These are phyloP conservation scores for Hucho hucho DNA, from an alignment of 2,113 vertebrate genomes.

Conservation along the genomic window DNA sequence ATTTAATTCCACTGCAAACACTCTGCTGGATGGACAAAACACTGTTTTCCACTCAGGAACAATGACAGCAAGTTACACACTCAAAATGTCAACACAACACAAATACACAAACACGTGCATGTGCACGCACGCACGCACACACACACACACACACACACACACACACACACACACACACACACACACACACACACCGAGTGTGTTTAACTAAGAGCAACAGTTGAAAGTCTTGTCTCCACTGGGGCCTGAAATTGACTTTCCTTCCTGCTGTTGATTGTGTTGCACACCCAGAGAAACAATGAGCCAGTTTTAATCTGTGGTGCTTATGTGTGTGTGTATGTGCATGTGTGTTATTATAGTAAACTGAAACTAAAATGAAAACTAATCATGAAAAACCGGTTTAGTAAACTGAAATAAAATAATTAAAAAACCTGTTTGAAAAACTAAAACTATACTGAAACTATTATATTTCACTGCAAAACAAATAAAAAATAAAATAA, in stretches of 20 bases:
- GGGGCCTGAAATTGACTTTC: conserved; percentile 67
- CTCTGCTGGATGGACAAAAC: not conserved
- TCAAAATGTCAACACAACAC: not conserved
- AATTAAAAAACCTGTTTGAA: no score
- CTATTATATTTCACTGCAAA: no score
- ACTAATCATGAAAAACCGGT: no score
- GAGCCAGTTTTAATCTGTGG: conserved; percentile 6
- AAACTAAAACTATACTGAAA: not conserved
- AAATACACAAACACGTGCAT: conserved; percentile 8
- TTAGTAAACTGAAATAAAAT: no score
- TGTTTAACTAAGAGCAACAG: conserved; percentile 51
- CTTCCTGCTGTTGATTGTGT: conserved; percentile 59
- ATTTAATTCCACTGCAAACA: no score
- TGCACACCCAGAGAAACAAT: conserved; percentile 56
- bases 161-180: conserved; percentile 14
- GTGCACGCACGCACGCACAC: not conserved
- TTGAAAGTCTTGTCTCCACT: conserved; percentile 51
- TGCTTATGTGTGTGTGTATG: conserved; percentile 4
- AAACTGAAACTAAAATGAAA: no score
- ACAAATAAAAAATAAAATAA: no score
- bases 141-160: not conserved
- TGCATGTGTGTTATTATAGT: conserved; percentile 1
- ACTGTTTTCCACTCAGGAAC: not conserved
- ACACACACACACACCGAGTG: no score
- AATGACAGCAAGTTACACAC: not conserved